These are phyloP conservation scores for Stenoptilia bipunctidactyla DNA, from an alignment of 2,888 invertebrate species.

Conservation along the genomic window DNA sequence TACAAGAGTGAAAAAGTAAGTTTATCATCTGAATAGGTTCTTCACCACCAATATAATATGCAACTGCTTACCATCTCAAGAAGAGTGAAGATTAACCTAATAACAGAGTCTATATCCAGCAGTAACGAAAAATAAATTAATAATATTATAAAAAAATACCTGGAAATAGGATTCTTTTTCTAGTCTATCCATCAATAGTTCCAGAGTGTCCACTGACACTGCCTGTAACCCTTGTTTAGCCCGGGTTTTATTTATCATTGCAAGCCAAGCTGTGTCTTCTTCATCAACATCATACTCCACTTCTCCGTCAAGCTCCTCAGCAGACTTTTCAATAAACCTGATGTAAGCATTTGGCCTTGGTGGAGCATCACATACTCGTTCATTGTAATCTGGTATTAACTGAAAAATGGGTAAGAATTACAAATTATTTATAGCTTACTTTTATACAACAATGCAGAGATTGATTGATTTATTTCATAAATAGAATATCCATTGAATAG, in stretches of 20 bases:
- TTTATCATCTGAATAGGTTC: no score
- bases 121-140: no score
- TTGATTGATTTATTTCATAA: no score
- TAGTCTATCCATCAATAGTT: slow-evolving; percentile 95
- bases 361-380: slow-evolving; percentile 84
- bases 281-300: slow-evolving; percentile 98
- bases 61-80: no score
- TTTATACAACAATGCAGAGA: not conserved
- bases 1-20: no score
- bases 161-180: slow-evolving; percentile 98
- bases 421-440: not conserved
- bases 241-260: slow-evolving; percentile 88
- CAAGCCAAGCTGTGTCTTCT: slow-evolving; percentile 96
- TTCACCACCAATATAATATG: no score
- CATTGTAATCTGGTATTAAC: slow-evolving; percentile 80
- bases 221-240: slow-evolving; percentile 77
- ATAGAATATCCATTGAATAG: no score
- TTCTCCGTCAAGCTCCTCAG: slow-evolving; percentile 93
- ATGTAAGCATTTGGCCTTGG: slow-evolving; percentile 90
- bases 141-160: no score
- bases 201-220: slow-evolving; percentile 91
- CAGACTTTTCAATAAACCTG: slow-evolving; percentile 93
- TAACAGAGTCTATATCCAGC: no score
- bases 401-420: slow-evolving; percentile 17
- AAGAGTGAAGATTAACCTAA: no score